Percentiles rank a stretch among this genome's conserved stretches.
Evolutionary conservation across 2,797 vertebrate genomes (phyloP).

Genomic region (Phrynocephalus guinanensis): DNA sequence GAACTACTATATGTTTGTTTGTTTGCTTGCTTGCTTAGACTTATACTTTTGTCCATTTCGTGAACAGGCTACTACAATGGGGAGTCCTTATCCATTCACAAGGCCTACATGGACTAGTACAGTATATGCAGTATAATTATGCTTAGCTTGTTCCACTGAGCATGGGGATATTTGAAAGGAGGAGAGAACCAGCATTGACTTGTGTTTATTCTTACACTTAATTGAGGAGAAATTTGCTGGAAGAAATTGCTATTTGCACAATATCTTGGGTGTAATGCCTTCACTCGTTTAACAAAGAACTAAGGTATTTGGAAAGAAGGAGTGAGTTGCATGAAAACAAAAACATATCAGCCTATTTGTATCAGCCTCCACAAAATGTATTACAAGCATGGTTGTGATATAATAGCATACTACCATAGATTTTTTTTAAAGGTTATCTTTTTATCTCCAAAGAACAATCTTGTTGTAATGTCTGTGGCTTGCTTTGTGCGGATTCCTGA

Average conservation of each 20-base stretch:
- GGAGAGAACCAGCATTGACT: neutral
- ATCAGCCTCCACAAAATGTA: constrained; percentile 1
- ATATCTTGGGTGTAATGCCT: neutral
- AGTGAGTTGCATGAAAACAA: neutral
- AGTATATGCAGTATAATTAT: neutral
- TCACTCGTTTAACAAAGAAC: neutral
- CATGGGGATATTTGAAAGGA: neutral
- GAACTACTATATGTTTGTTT: no score
- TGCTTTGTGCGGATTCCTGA: neutral
- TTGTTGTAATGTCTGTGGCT: neutral
- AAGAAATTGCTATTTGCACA: neutral
- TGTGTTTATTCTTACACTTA: neutral
- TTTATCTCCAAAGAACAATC: neutral
- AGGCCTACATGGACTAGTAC: neutral
- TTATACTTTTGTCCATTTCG: no score
- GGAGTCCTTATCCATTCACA: neutral
- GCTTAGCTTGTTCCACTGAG: neutral
- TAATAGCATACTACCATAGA: neutral
- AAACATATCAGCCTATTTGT: neutral
- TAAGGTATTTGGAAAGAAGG: neutral
- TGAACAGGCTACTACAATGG: neutral
- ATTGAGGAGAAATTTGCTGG: neutral
- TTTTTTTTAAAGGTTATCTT: neutral
- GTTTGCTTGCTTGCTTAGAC: no score
- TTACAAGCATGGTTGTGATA: neutral